Base-by-base conservation (phyloP, 2,888 invertebrate species). In the Leucozona laternaria region DNA sequence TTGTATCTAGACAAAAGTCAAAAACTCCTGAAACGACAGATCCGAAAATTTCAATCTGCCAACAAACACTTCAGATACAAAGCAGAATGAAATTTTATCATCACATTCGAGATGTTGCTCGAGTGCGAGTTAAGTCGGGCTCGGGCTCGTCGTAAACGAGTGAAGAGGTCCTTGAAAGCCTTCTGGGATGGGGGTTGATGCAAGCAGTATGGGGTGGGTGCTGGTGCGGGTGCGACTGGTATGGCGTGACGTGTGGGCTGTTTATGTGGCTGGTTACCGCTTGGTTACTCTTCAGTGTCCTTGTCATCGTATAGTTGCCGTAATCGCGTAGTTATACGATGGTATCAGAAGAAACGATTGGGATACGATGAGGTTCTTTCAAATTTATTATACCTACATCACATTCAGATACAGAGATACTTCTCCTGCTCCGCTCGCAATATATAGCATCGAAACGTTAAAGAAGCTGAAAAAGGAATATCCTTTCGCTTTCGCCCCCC, bases 1-100 rank as follows among this genome's bases (percentile, higher is more conserved):
- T 58, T 72, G 70, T 70, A 75, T 64, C 43, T 71, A 82, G 75
- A 82, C 82, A 75, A 86, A 82, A 75, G 86, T 79, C 86, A 64
- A 64, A 79, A 86, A 75, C 82, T 75, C 78, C 78, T 82, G 53
- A 82, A 86, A 86, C 78, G 82, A 82, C 82, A 86, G 86, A 79
- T 71, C 70, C 75, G 82, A 86, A 86, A 82, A 71, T 82, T 86
- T 86, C 86, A 86, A 86, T 86, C 86, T 86, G 86, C 86, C 82
- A 82, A 79, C 86, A 58, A 79, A 79, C 73, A 86, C 86, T 75
- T 81, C 20, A 73, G 45, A 82, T 66, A 86, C 82, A 82, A 82
- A 82, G 60, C 82, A 82, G 81, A 85, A 82, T 82, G 78, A 79
- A 82, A 82, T 86, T 82, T 82, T 79, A 79, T 82, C 82, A 86